These are phyloP conservation scores for Geophilus truncorum DNA, from an alignment of 2,888 invertebrate species.

Conservation along the genomic window DNA sequence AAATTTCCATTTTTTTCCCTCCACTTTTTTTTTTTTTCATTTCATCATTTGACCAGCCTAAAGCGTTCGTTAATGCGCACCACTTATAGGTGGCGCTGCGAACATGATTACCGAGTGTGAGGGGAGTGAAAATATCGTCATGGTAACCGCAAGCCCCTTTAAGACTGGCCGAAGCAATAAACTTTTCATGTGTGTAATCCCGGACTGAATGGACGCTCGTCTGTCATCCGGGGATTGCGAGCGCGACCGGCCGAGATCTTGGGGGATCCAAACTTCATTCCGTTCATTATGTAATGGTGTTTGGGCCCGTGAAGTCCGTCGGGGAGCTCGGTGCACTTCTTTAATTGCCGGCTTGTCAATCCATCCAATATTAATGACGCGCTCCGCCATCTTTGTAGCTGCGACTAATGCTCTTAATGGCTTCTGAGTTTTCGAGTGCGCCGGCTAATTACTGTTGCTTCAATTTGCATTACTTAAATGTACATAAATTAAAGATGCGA, in stretches of 20 bases:
- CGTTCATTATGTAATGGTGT: conserved; percentile 31
- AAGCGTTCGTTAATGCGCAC: neutral
- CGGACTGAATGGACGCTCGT: conserved; percentile 13
- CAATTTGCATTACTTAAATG: neutral
- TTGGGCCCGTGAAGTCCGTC: neutral
- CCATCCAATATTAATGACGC: neutral
- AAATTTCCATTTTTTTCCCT: neutral
- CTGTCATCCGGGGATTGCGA: neutral
- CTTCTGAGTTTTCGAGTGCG: too few relatives aligned
- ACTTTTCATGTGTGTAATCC: conserved; percentile 32
- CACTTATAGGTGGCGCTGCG: too few relatives aligned
- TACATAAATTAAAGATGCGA: too few relatives aligned
- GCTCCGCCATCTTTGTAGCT: too few relatives aligned
- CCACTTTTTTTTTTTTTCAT: neutral
- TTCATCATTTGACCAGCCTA: neutral
- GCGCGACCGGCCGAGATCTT: neutral
- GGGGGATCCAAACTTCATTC: conserved; percentile 16
- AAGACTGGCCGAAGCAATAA: conserved; percentile 22
- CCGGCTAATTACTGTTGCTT: neutral
- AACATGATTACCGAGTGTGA: too few relatives aligned
- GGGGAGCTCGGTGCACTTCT: neutral
- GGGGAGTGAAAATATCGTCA: too few relatives aligned
- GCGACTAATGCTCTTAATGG: neutral
- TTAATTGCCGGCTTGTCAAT: neutral
- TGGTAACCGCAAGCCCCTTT: conserved; percentile 8